Percentiles rank a stretch among this genome's conserved stretches.
Evolutionary conservation across 2,888 invertebrate genomes (phyloP).

Genomic region (Vanessa cardui): DNA sequence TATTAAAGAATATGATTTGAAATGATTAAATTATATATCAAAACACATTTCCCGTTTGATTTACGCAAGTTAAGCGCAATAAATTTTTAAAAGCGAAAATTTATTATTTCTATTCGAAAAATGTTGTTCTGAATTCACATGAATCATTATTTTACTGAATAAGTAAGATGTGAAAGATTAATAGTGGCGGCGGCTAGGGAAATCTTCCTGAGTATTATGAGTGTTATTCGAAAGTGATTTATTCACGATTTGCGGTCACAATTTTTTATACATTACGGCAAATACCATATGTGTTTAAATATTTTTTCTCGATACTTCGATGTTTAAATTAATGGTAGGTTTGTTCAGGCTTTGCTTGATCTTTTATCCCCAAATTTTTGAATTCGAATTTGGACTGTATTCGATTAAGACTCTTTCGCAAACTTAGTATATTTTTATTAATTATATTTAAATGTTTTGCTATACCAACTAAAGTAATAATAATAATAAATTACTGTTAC

Average conservation of each 20-base stretch:
- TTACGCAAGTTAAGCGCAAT: neutral
- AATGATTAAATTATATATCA: too few relatives aligned
- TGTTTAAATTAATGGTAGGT: too few relatives aligned
- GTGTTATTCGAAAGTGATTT: constrained; percentile 19
- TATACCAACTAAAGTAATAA: too few relatives aligned
- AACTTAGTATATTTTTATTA: too few relatives aligned
- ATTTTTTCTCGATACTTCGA: neutral
- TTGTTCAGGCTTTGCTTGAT: too few relatives aligned
- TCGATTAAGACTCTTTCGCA: too few relatives aligned
- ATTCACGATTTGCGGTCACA: constrained; percentile 21
- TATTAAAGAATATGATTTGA: too few relatives aligned
- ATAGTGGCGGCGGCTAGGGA: constrained; percentile 66
- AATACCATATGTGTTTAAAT: neutral
- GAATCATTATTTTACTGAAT: constrained; percentile 23
- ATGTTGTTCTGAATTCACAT: neutral
- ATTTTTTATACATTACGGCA: constrained; percentile 9
- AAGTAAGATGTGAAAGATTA: constrained; percentile 51
- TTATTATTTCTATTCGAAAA: constrained; percentile 1
- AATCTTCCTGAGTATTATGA: constrained; percentile 64
- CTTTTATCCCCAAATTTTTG: too few relatives aligned
- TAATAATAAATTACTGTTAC: too few relatives aligned
- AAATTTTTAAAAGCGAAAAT: neutral
- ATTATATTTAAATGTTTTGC: too few relatives aligned
- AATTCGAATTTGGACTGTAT: too few relatives aligned
- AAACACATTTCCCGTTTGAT: too few relatives aligned